phyloP scores from a whole-genome alignment of 35 echinoderm and acorn worm species.

The Stichopus chloronotus region DNA sequence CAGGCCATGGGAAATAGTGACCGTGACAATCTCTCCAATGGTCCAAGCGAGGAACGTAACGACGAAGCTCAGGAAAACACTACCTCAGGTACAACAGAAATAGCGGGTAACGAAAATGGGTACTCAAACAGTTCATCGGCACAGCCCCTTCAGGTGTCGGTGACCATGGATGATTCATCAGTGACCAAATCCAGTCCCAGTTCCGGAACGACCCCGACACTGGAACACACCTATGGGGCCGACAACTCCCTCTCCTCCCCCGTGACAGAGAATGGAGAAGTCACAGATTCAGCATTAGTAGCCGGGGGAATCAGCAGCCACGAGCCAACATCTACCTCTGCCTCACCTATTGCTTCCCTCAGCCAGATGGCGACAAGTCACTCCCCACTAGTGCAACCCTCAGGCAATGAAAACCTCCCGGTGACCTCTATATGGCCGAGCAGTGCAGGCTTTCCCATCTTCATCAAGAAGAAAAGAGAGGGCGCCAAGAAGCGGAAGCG shows the following conservation, averaged over 20 bases:
- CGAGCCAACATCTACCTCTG: slow-evolving; percentile 41
- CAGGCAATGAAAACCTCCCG: slow-evolving; percentile 42
- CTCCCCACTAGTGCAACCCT: slow-evolving; percentile 41
- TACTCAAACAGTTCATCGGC: slow-evolving; percentile 34
- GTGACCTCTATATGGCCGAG: slow-evolving; percentile 36
- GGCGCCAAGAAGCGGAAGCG: slow-evolving; percentile 88
- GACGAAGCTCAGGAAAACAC: slow-evolving; percentile 60
- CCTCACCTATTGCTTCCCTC: slow-evolving; percentile 63
- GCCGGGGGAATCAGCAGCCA: not conserved
- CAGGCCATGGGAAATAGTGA: slow-evolving; percentile 9
- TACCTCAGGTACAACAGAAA: slow-evolving; percentile 58
- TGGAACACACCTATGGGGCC: slow-evolving; percentile 31
- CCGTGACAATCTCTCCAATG: slow-evolving; percentile 34
- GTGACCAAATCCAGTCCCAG: slow-evolving; percentile 33
- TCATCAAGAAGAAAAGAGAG: slow-evolving; percentile 70
- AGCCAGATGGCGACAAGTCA: slow-evolving; percentile 62
- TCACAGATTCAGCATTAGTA: not conserved
- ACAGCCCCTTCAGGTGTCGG: slow-evolving; percentile 52
- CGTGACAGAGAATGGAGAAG: slow-evolving; percentile 29
- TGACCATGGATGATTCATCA: not conserved
- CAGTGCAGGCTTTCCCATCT: slow-evolving; percentile 71
- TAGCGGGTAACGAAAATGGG: slow-evolving; percentile 54
- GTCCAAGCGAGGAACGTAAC: slow-evolving; percentile 35
- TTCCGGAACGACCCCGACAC: slow-evolving; percentile 17
- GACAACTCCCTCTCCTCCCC: slow-evolving; percentile 19